Percentiles rank a stretch among this genome's conserved stretches.
Conservation (phyloP, 2,113 vertebrate genomes). For the Irena cyanogastra region DNA sequence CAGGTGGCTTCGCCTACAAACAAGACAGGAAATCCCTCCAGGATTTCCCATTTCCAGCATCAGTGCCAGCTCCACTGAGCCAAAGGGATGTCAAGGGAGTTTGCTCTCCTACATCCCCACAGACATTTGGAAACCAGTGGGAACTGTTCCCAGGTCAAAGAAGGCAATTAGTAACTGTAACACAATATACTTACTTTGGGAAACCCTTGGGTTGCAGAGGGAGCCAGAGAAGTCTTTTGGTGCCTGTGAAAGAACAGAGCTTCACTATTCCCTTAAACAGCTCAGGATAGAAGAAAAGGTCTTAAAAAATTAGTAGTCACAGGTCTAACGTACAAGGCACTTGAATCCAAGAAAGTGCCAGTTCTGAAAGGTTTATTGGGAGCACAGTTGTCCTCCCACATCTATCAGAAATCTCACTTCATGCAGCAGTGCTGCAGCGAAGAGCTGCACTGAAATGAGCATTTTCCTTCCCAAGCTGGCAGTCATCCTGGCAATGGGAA, state of each 20-base stretch:
- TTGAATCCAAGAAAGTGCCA: background rate
- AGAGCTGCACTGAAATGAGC: background rate
- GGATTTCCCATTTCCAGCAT: accelerated
- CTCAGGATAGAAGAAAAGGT: background rate
- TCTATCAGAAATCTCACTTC: background rate
- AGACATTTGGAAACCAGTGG: background rate
- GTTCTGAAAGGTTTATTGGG: background rate
- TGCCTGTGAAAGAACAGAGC: background rate
- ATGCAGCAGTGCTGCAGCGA: background rate
- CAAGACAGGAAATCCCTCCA: background rate
- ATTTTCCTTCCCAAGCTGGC: background rate
- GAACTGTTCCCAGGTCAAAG: background rate
- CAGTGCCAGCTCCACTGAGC: background rate
- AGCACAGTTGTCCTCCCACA: background rate
- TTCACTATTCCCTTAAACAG: background rate
- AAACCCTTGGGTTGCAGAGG: background rate
- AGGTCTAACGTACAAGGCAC: background rate
- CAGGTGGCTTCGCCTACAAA: background rate
- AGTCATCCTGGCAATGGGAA: background rate
- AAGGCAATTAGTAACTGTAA: background rate
- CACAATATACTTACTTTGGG: background rate
- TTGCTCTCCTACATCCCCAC: background rate
- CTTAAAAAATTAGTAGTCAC: background rate
- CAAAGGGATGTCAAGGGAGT: background rate
- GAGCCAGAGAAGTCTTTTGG: background rate